Conservation (phyloP, 2,888 invertebrate genomes). For the Lasioglossum zephyrum region DNA sequence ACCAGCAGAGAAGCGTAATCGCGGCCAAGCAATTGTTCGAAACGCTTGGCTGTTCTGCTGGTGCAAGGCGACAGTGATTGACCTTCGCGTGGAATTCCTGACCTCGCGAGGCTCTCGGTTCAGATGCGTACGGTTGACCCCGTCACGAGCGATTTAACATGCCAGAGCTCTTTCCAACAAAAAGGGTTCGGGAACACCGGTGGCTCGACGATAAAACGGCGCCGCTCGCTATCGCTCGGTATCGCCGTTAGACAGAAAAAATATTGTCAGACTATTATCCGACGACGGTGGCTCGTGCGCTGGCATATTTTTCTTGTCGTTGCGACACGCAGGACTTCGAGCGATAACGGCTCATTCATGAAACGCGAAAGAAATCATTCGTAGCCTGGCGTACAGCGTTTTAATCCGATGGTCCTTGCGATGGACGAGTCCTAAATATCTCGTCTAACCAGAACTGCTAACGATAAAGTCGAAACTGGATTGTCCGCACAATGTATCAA, state of each 20-base stretch:
- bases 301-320: conserved; percentile 5
- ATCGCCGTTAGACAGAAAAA: conserved; percentile 1
- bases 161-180: conserved; percentile 24
- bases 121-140: conserved; percentile 62
- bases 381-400: not conserved
- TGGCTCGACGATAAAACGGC: conserved; percentile 15
- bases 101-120: conserved; percentile 54
- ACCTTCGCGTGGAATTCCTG: conserved; percentile 69
- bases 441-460: not conserved
- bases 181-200: conserved; percentile 37
- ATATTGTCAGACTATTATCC: conserved; percentile 1
- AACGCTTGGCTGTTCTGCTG: conserved; percentile 54
- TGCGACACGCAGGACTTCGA: not conserved
- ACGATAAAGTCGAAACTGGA: not conserved
- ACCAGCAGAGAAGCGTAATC: conserved; percentile 26
- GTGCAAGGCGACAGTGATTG: conserved; percentile 69
- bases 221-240: conserved; percentile 6
- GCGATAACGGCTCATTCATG: not conserved
- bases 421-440: not conserved
- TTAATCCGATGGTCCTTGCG: not conserved
- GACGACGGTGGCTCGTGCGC: not conserved
- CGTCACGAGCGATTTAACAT: conserved; percentile 58
- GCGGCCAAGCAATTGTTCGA: conserved; percentile 45
- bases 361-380: not conserved
- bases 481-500: not conserved